A percentile compares a stretch with the other conserved stretches of the same genome.
Conservation (phyloP, 2,113 vertebrate species). For the Neodontobutis hainanensis region DNA sequence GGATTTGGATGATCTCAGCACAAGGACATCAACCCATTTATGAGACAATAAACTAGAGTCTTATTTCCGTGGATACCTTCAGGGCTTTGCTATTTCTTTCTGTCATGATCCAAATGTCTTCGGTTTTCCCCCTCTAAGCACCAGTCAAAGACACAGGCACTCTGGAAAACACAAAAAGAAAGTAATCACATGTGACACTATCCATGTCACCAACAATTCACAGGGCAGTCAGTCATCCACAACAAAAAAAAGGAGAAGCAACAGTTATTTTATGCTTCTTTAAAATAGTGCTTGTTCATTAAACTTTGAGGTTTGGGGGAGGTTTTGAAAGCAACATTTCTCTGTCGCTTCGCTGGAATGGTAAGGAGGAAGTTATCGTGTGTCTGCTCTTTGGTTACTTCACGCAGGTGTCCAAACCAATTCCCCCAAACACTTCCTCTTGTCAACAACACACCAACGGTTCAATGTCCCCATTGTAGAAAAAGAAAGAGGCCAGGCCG, state of each 20-base stretch:
- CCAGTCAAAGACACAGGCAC: constrained; percentile 72
- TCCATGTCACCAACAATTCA: constrained; percentile 58
- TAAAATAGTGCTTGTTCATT: constrained; percentile 45
- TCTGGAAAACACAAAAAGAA: constrained; percentile 41
- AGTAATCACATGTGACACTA: constrained; percentile 49
- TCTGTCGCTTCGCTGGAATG: constrained; percentile 43
- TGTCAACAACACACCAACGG: constrained; percentile 61
- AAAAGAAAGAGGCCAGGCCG: neutral
- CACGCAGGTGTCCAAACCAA: constrained; percentile 75
- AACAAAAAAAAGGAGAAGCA: constrained; percentile 57
- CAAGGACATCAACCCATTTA: neutral
- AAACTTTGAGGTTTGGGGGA: constrained; percentile 42
- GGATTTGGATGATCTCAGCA: neutral
- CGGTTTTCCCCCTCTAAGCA: constrained; percentile 67
- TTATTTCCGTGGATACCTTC: constrained; percentile 83
- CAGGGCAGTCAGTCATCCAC: constrained; percentile 61
- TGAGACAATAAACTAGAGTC: constrained; percentile 7
- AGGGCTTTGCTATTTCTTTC: constrained; percentile 98
- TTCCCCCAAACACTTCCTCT: constrained; percentile 69
- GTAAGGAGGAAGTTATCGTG: constrained; percentile 63
- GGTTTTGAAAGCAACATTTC: constrained; percentile 54
- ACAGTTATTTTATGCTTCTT: constrained; percentile 52
- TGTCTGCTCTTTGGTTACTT: constrained; percentile 62
- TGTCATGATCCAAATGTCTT: constrained; percentile 86
- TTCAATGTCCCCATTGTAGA: constrained; percentile 15